These are phyloP conservation scores for Caenorhabditis inopinata DNA, from an alignment of 1,140 invertebrate genomes.

Conservation along the genomic window DNA sequence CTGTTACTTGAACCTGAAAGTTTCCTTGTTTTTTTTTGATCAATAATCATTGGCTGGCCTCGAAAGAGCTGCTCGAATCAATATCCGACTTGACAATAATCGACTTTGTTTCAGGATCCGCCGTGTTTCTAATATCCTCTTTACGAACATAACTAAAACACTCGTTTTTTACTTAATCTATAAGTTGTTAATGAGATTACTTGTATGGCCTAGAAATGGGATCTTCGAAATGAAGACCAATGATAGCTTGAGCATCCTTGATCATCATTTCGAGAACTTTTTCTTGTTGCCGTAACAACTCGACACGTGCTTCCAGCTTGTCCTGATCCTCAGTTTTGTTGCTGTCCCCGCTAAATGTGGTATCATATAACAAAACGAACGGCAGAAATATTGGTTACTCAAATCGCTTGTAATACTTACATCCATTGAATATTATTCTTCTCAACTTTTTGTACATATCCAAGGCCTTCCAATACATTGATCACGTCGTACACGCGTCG, in stretches of 20 bases:
- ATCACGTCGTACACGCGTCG: constrained; percentile 8
- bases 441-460: constrained; percentile 14
- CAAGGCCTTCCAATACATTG: neutral
- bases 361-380: no score
- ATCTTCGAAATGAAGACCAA: neutral
- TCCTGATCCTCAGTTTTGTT: neutral
- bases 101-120: neutral
- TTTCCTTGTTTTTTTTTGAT: no score
- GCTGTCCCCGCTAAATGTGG: no score
- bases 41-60: neutral
- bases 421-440: constrained; percentile 28
- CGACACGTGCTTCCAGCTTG: neutral
- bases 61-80: neutral
- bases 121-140: neutral
- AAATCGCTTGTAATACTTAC: no score
- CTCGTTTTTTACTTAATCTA: no score
- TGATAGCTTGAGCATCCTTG: neutral
- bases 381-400: no score
- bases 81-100: neutral
- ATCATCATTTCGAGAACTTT: neutral
- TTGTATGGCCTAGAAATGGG: neutral
- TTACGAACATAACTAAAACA: neutral
- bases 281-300: neutral
- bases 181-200: no score
- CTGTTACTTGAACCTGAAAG: neutral